A percentile compares a stretch with the other conserved stretches of the same genome.
Conservation (phyloP, 2,888 invertebrate species). For the Agrotis puta region DNA sequence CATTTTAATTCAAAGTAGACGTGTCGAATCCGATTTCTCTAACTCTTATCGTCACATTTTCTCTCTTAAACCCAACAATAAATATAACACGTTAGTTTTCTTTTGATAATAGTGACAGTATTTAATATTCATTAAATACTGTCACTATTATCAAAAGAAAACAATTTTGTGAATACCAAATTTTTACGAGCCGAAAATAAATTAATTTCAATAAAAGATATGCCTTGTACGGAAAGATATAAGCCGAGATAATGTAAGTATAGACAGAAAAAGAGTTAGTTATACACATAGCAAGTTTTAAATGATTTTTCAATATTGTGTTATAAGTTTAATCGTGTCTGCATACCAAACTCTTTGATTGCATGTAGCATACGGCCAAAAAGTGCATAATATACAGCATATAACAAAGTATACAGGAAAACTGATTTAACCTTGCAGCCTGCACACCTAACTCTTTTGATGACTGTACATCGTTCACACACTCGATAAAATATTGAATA, state of each 20-base stretch:
- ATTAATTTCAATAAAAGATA: constrained; percentile 75
- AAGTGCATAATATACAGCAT: no score
- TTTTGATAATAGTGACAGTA: no score
- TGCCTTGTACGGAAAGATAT: constrained; percentile 61
- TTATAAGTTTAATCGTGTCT: no score
- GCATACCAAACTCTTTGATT: no score
- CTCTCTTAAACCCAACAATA: constrained; percentile 55
- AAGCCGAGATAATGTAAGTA: constrained; percentile 70
- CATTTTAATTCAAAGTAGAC: neutral
- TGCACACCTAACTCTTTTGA: no score
- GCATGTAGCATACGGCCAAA: no score
- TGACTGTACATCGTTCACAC: constrained; percentile 64
- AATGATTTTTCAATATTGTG: no score
- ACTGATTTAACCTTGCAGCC: no score
- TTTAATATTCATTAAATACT: no score
- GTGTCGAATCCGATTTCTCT: constrained; percentile 18
- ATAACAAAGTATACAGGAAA: no score
- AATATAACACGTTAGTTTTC: constrained; percentile 56
- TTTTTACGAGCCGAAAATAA: constrained; percentile 73
- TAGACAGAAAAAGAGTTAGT: no score
- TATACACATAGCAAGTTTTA: no score
- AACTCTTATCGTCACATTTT: constrained; percentile 42
- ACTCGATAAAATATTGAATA: constrained; percentile 81
- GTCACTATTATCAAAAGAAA: constrained; percentile 65
- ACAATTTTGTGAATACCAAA: constrained; percentile 58